A percentile compares a stretch with the other conserved stretches of the same genome.
Evolutionary conservation across 2,888 invertebrate genomes (phyloP).

Genomic region (Maniola hyperantus): DNA sequence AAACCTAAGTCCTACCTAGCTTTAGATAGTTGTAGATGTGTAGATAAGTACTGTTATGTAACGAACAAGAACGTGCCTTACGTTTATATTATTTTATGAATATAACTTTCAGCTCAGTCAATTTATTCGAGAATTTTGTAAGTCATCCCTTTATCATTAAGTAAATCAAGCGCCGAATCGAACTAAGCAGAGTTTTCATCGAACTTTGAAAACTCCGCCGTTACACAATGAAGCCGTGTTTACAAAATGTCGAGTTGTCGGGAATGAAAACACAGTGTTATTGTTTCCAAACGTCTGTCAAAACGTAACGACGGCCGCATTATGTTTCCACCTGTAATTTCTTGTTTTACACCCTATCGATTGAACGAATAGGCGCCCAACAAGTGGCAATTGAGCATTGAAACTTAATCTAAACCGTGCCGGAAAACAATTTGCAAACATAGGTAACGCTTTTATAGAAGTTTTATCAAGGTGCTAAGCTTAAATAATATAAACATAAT

Average conservation of each 20-base stretch:
- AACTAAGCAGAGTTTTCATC: conserved; percentile 21
- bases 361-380: conserved; percentile 43
- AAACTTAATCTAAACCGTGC: conserved; percentile 75
- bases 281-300: conserved; percentile 61
- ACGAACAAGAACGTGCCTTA: background rate
- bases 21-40: no score
- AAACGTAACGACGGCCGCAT: conserved; percentile 45
- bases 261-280: conserved; percentile 51
- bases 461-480: conserved; percentile 61
- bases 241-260: conserved; percentile 48
- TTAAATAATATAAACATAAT: conserved; percentile 60
- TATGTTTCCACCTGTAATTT: conserved; percentile 49
- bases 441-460: conserved; percentile 61
- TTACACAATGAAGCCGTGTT: conserved; percentile 56
- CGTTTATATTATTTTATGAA: background rate
- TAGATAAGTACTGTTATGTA: background rate
- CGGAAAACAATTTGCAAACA: conserved; percentile 73
- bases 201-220: conserved; percentile 34
- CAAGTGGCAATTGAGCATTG: conserved; percentile 64
- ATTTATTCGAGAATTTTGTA: background rate
- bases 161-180: background rate
- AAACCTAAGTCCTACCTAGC: no score
- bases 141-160: conserved; percentile 32
- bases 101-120: background rate
- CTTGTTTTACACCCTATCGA: conserved; percentile 51